Conservation (phyloP, 1,140 invertebrate genomes). For the Lordiphosa stackelbergi region DNA sequence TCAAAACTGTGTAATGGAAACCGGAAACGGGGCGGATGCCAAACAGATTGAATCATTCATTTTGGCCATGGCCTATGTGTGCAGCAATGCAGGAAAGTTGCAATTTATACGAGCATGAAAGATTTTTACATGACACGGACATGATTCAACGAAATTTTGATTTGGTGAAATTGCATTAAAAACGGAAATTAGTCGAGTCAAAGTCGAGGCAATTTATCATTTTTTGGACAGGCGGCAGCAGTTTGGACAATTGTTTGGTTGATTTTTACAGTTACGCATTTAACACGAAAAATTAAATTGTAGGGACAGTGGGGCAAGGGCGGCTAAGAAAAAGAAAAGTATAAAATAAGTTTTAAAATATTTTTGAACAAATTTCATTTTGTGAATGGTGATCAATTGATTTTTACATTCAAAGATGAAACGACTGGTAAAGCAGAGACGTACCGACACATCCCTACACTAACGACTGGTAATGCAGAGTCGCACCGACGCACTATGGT, state of each 20-base stretch:
- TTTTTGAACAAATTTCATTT: neutral
- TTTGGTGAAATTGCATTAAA: conserved; percentile 58
- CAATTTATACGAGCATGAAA: conserved; percentile 42
- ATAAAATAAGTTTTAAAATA: too few species aligned
- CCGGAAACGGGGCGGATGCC: conserved; percentile 73
- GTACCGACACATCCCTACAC: too few species aligned
- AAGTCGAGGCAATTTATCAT: conserved; percentile 51
- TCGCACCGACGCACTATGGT: too few species aligned
- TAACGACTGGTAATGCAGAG: too few species aligned
- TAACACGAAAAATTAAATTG: conserved; percentile 35
- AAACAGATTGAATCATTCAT: conserved; percentile 69
- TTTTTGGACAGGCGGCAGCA: conserved; percentile 5
- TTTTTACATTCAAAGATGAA: too few species aligned
- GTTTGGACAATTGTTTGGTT: conserved; percentile 42
- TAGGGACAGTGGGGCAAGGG: conserved; percentile 19
- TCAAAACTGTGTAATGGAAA: conserved; percentile 57
- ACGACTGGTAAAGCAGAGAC: too few species aligned
- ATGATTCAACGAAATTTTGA: conserved; percentile 58
- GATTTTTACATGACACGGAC: conserved; percentile 49
- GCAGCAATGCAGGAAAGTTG: conserved; percentile 23
- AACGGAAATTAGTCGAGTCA: conserved; percentile 59
- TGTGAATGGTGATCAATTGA: neutral
- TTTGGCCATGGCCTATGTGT: conserved; percentile 40
- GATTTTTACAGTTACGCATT: conserved; percentile 61
- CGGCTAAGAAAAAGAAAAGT: neutral